phyloP scores from a whole-genome alignment of 1,140 invertebrate genomes.

The Ceratosolen fusciceps region DNA sequence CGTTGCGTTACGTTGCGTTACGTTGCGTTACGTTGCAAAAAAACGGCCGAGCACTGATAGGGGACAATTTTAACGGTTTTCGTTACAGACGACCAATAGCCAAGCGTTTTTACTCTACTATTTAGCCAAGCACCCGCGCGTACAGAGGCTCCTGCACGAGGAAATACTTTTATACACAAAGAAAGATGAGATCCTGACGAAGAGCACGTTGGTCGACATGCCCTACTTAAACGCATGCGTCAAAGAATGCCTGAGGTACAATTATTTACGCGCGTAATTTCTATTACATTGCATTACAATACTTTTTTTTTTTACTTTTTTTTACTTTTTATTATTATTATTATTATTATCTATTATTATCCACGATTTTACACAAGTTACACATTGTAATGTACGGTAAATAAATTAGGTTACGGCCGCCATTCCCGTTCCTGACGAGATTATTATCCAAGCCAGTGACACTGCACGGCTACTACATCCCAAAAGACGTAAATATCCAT shows the following conservation, averaged over 20 bases:
- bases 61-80: background rate
- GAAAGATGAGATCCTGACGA: constrained; percentile 59
- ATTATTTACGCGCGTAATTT: background rate
- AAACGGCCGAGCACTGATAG: too few species aligned
- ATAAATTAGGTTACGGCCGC: constrained; percentile 71
- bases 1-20: too few species aligned
- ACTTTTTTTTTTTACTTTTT: too few species aligned
- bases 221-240: constrained; percentile 78
- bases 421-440: constrained; percentile 76
- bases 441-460: constrained; percentile 77
- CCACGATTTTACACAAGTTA: too few species aligned
- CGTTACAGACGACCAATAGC: constrained; percentile 72
- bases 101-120: constrained; percentile 76
- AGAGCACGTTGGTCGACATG: constrained; percentile 61
- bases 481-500: constrained; percentile 74
- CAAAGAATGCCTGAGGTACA: constrained; percentile 77
- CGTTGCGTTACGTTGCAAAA: too few species aligned
- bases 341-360: too few species aligned
- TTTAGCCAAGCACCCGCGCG: constrained; percentile 73
- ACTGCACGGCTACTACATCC: constrained; percentile 78
- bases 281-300: background rate
- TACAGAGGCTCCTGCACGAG: constrained; percentile 74
- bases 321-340: too few species aligned
- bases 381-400: background rate
- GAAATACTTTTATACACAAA: constrained; percentile 70